Base-by-base conservation (phyloP, 2,888 invertebrate genomes). In the Mimachlamys varia region DNA sequence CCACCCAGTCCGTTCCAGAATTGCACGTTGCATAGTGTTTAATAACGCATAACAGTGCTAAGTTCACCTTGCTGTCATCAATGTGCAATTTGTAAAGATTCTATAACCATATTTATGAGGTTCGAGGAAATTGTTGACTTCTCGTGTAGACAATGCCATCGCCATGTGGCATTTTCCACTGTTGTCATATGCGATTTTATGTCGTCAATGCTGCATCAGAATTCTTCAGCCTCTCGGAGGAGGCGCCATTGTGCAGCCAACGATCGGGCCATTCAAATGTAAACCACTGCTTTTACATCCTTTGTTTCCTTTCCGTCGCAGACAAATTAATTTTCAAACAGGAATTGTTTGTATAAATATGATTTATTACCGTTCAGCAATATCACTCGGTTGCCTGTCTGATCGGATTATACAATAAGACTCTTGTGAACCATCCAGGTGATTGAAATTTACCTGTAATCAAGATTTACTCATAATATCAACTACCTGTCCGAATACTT, bases 401-500 rank as follows among this genome's bases (percentile, higher is more conserved):
- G 76, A 76, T 1, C 0, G 76, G 22, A 76, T 76, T 76, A 76
- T 5, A 76, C 76, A 76, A 76, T 76, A 76, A 76, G 76, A 27
- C 33, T 12, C 76, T 76, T 76, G 76, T 76, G 76, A 76, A 76
- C 76, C 76, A 76, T 76, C 19, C 76, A 76, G 76, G 76, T 76
- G 76, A 76, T 33, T 76, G 76, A 76, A 33, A 76, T 76, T 76
- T 76, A 76, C 76, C 76, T 76, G 76, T 76, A 76, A 76, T 76
- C 33, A 76, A 76, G 76, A 33, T 27, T 33, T 76, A 76, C 33
- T 22, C 27, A 33, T 76, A 76, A 76, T 76, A 27, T 1, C 33
- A 1, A 76, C 76, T 76, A 76, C 76, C 76, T 76, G 76, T 33
- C 27, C 76, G 7, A 76, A 76, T 76, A 76, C 76, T 76, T 27